Percentiles rank a stretch among this genome's conserved stretches.
These are phyloP conservation scores for Acanthosoma haemorrhoidale DNA, from an alignment of 2,888 invertebrate genomes.

Conservation along the genomic window DNA sequence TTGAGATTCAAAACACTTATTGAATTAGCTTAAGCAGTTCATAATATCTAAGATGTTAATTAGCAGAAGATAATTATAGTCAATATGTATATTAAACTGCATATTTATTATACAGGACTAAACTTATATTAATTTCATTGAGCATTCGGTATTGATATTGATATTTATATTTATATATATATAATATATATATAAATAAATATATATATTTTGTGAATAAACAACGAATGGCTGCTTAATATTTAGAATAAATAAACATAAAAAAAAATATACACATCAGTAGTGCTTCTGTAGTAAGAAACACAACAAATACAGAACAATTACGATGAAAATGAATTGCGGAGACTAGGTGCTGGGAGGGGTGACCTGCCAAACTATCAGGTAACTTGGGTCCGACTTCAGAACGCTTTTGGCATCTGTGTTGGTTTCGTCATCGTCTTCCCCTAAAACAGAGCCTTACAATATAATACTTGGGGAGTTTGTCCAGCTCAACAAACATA, in stretches of 20 bases:
- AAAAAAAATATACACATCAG: not conserved
- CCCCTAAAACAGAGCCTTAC: constrained; percentile 32
- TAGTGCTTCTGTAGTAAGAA: not conserved
- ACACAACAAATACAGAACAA: not conserved
- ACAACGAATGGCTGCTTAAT: no score
- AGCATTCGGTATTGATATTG: not conserved
- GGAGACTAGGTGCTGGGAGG: constrained; percentile 30
- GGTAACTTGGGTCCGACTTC: constrained; percentile 58
- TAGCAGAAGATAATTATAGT: not conserved
- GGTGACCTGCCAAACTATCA: constrained; percentile 85
- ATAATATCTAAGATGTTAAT: not conserved
- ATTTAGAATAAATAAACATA: not conserved
- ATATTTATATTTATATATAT: no score
- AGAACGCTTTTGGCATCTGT: constrained; percentile 58
- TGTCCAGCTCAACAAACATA: no score
- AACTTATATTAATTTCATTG: constrained; percentile 1
- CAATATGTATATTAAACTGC: not conserved
- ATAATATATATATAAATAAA: no score
- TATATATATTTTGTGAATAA: no score
- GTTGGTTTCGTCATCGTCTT: constrained; percentile 75
- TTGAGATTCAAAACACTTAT: not conserved
- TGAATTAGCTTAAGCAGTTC: no score
- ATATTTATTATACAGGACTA: not conserved
- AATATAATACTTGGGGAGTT: constrained; percentile 11
- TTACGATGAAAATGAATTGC: not conserved